Evolutionary conservation across 2,888 invertebrate genomes (phyloP).

Genomic region (Sphecodes monilicornis): DNA sequence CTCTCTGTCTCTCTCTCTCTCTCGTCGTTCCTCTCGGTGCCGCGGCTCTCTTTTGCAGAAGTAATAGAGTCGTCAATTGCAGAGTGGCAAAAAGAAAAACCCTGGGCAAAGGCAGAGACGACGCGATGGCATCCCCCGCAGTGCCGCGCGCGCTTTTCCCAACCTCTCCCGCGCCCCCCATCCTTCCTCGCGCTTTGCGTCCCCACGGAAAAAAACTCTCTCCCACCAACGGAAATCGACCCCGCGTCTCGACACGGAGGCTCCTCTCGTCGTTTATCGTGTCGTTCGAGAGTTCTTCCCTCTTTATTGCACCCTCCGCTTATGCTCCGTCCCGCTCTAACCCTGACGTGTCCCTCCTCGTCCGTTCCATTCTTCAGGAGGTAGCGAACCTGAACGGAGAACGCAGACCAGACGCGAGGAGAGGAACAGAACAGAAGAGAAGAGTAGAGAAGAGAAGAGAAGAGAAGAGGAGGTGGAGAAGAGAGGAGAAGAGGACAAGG

Average conservation of each 20-base stretch:
- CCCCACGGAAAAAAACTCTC: conserved; percentile 64
- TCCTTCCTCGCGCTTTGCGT: conserved; percentile 2
- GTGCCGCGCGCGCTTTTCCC: conserved; percentile 1
- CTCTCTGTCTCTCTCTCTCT: conserved; percentile 30
- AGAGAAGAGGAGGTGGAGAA: neutral
- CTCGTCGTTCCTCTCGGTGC: neutral
- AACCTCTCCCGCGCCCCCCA: neutral
- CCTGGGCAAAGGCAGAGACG: conserved; percentile 61
- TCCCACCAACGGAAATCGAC: conserved; percentile 76
- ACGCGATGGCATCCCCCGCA: conserved; percentile 48
- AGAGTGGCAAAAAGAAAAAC: conserved; percentile 68
- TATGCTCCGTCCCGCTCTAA: conserved; percentile 48
- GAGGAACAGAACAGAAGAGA: neutral
- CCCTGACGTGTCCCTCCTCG: conserved; percentile 18
- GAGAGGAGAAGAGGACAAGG: neutral
- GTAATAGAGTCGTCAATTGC: conserved; percentile 75
- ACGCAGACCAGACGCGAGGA: conserved; percentile 37
- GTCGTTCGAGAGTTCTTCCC: conserved; percentile 63
- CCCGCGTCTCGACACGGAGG: conserved; percentile 67
- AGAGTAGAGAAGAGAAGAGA: neutral
- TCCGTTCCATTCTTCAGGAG: conserved; percentile 37
- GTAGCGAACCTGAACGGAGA: conserved; percentile 56
- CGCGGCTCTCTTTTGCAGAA: conserved; percentile 62
- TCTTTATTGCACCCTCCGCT: conserved; percentile 55
- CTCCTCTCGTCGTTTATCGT: conserved; percentile 67